Percentiles rank a stretch among this genome's conserved stretches.
phyloP scores from a whole-genome alignment of 1,140 invertebrate species.

The Trypoxylus dichotomus region DNA sequence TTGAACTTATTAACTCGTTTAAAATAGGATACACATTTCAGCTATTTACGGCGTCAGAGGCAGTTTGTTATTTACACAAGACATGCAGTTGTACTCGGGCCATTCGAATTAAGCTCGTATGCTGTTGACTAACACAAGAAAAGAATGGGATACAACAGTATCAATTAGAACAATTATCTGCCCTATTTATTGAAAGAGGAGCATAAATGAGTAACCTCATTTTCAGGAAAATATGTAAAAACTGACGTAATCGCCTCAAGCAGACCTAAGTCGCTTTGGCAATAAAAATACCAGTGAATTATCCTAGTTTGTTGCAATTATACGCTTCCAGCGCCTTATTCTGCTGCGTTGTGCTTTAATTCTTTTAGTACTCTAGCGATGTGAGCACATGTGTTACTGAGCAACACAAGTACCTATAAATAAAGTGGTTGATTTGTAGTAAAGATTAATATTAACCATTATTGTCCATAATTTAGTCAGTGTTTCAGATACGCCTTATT shows the following conservation, averaged over 20 bases:
- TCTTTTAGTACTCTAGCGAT: neutral
- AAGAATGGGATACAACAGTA: neutral
- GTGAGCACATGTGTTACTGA: neutral
- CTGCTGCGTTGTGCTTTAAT: neutral
- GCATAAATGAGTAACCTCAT: conserved; percentile 21
- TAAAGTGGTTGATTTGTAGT: neutral
- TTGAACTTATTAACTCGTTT: conserved; percentile 13
- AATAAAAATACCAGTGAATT: conserved; percentile 30
- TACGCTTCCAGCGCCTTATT: neutral
- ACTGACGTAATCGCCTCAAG: conserved; percentile 26
- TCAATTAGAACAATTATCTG: conserved; percentile 24
- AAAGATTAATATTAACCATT: neutral
- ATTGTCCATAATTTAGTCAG: neutral
- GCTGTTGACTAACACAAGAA: neutral
- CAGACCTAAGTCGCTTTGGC: neutral
- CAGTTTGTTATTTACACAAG: neutral
- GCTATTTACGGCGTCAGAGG: neutral
- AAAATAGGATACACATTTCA: neutral
- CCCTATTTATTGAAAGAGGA: neutral
- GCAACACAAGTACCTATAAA: neutral
- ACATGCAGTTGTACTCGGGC: neutral
- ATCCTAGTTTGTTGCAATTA: conserved; percentile 22
- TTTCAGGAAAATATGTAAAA: conserved; percentile 33
- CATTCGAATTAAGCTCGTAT: neutral
- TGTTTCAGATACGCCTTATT: neutral